Conservation (phyloP, 2,113 vertebrate species). For the Puffinus mauretanicus region DNA sequence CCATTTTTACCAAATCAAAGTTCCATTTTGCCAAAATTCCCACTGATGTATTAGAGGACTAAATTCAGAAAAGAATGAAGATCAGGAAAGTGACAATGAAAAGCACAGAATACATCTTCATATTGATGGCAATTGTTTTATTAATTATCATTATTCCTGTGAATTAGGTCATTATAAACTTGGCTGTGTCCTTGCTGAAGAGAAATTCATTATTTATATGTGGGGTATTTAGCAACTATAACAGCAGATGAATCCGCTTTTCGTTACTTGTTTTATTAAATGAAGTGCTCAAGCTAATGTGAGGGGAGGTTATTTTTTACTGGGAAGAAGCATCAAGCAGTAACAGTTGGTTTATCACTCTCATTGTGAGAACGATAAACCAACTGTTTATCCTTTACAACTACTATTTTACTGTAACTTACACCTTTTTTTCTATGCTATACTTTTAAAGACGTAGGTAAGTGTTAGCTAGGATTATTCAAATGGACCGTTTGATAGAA, state of each 20-base stretch:
- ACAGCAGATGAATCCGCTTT: not conserved
- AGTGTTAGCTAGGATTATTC: not conserved
- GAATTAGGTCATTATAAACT: not conserved
- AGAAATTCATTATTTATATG: not conserved
- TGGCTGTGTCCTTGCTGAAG: not conserved
- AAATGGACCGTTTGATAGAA: not conserved
- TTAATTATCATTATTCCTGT: not conserved
- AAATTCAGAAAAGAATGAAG: not conserved
- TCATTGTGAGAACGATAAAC: not conserved
- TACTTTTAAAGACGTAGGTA: not conserved
- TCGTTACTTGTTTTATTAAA: not conserved
- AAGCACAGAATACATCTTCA: not conserved
- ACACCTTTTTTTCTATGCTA: not conserved
- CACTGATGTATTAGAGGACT: not conserved
- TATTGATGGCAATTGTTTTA: not conserved
- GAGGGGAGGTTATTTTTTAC: not conserved
- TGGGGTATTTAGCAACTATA: not conserved
- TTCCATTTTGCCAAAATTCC: not conserved
- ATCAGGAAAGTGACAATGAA: not conserved
- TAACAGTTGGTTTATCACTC: not conserved
- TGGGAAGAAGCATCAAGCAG: not conserved
- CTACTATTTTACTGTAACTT: not conserved
- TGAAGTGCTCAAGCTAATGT: not conserved
- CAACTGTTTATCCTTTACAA: not conserved
- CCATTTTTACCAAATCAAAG: not conserved